Conservation (phyloP, 2,888 invertebrate genomes). For the Athripsodes cinereus region DNA sequence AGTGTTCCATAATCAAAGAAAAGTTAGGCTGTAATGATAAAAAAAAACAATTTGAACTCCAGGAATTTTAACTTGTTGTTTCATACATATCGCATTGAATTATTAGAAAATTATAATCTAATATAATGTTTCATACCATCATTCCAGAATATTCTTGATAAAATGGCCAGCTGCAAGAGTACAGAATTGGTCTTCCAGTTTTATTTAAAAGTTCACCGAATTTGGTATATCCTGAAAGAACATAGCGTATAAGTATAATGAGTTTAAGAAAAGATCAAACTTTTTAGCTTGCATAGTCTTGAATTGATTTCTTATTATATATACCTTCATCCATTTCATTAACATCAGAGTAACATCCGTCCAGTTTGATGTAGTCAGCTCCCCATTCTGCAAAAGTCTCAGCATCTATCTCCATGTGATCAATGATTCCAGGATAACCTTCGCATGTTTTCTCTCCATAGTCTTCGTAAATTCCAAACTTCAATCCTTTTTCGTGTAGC, state of each 20-base stretch:
- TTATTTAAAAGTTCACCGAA: constrained; percentile 63
- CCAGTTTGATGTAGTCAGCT: constrained; percentile 74
- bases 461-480: constrained; percentile 76
- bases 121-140: constrained; percentile 40
- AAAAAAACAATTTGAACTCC: too few species aligned
- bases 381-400: constrained; percentile 71
- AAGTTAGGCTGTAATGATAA: constrained; percentile 49
- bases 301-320: not conserved
- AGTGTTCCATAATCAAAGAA: constrained; percentile 46
- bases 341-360: constrained; percentile 67
- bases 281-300: not conserved
- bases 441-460: constrained; percentile 71
- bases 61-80: too few species aligned
- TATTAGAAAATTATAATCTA: too few species aligned
- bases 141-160: constrained; percentile 55
- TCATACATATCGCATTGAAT: too few species aligned
- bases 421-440: constrained; percentile 67
- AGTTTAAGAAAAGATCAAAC: not conserved
- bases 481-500: constrained; percentile 64
- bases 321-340: constrained; percentile 46
- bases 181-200: constrained; percentile 72
- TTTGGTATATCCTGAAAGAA: constrained; percentile 58
- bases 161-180: constrained; percentile 77
- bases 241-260: too few species aligned
- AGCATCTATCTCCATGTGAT: constrained; percentile 61